Percentiles rank a stretch among this genome's conserved stretches.
phyloP scores from a whole-genome alignment of 2,888 invertebrate genomes.

The Euclidia mi region DNA sequence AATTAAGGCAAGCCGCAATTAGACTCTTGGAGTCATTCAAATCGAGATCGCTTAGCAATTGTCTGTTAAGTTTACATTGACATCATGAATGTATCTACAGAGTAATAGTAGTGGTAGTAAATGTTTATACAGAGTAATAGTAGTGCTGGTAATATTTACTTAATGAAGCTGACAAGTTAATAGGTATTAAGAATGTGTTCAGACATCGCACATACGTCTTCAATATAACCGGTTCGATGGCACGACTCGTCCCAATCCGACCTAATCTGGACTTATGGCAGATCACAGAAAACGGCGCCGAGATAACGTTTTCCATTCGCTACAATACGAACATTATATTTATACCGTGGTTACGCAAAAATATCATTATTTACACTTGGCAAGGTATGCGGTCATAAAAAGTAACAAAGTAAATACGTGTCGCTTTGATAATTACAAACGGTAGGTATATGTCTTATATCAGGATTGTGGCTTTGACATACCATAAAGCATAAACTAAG shows the following conservation, averaged over 20 bases:
- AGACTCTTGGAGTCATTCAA: no score
- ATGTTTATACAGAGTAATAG: no score
- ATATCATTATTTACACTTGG: slow-evolving; percentile 7
- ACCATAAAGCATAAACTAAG: no score
- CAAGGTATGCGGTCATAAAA: not conserved
- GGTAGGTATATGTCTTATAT: no score
- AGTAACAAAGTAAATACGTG: no score
- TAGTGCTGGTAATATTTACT: slow-evolving; percentile 19
- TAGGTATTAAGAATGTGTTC: slow-evolving; percentile 60
- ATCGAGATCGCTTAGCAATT: no score
- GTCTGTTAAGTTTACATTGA: no score
- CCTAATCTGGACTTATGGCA: slow-evolving; percentile 84
- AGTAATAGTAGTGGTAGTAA: no score
- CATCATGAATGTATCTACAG: no score
- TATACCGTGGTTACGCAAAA: slow-evolving; percentile 20
- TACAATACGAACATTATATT: slow-evolving; percentile 57
- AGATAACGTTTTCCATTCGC: slow-evolving; percentile 75
- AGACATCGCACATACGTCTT: slow-evolving; percentile 61
- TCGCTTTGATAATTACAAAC: no score
- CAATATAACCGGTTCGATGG: slow-evolving; percentile 66
- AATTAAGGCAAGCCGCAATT: no score
- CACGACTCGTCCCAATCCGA: slow-evolving; percentile 73
- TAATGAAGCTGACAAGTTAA: slow-evolving; percentile 63
- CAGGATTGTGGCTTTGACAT: no score
- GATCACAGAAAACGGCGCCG: slow-evolving; percentile 78